Evolutionary conservation across 1,140 invertebrate species (phyloP).

Genomic region (Cherax destructor): DNA sequence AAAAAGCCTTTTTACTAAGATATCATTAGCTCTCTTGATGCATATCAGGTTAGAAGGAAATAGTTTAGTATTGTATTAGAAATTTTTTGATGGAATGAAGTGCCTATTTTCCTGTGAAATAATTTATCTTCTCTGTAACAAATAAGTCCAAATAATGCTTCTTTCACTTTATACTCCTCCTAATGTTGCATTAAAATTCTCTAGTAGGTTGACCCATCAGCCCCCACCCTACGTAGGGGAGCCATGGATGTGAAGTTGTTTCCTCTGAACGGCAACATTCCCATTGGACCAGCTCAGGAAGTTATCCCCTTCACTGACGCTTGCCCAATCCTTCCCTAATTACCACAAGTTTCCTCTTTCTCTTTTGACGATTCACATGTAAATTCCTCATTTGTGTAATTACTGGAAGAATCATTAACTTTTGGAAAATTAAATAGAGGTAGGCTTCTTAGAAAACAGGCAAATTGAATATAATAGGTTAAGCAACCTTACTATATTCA

Average conservation of each 20-base stretch:
- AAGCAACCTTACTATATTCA: background rate
- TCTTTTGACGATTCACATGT: constrained; percentile 5
- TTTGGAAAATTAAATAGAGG: background rate
- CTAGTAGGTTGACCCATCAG: background rate
- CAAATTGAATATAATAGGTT: background rate
- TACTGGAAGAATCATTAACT: background rate
- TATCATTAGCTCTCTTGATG: constrained; percentile 20
- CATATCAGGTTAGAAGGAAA: constrained; percentile 50
- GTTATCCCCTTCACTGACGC: constrained; percentile 42
- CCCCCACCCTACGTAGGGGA: constrained; percentile 16
- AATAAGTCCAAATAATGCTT: constrained; percentile 14
- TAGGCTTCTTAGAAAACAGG: constrained; percentile 1
- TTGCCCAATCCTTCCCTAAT: constrained; percentile 14
- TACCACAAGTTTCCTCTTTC: constrained; percentile 17
- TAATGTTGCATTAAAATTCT: background rate
- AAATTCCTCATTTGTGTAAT: background rate
- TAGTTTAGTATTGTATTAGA: constrained; percentile 39
- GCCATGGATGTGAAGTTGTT: constrained; percentile 5
- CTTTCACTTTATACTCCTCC: background rate
- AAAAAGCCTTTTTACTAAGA: constrained; percentile 10
- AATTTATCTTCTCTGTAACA: constrained; percentile 10
- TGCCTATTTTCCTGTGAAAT: constrained; percentile 28
- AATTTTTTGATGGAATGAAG: constrained; percentile 20
- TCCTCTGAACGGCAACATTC: constrained; percentile 38
- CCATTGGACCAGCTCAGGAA: constrained; percentile 50